Percentiles rank a stretch among this genome's conserved stretches.
phyloP scores from a whole-genome alignment of 2,888 invertebrate genomes.

The Leucania comma region DNA sequence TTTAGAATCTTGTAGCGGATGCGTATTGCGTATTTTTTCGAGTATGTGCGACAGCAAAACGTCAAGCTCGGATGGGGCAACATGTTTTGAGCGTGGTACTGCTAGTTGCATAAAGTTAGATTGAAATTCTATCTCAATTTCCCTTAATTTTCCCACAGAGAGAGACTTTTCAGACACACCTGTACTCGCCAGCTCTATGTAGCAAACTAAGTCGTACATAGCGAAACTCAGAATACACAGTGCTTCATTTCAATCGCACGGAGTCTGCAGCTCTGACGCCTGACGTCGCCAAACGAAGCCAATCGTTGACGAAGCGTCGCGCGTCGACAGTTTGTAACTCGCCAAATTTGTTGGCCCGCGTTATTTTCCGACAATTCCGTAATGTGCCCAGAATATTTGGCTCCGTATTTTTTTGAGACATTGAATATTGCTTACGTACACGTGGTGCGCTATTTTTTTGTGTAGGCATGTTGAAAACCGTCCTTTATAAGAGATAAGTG shows the following conservation, averaged over 20 bases:
- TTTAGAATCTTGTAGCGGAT: too few relatives aligned
- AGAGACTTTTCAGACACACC: not conserved
- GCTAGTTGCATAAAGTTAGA: not conserved
- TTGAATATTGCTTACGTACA: slow-evolving; percentile 25
- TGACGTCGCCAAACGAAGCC: slow-evolving; percentile 78
- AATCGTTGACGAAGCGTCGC: slow-evolving; percentile 68
- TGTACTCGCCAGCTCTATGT: not conserved
- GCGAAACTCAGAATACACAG: slow-evolving; percentile 25
- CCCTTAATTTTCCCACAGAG: not conserved
- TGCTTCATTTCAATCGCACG: slow-evolving; percentile 51
- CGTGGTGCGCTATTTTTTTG: not conserved
- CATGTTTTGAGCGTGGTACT: too few relatives aligned
- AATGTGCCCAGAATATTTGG: slow-evolving; percentile 34
- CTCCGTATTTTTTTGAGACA: slow-evolving; percentile 27
- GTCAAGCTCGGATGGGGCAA: too few relatives aligned
- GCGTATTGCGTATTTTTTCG: too few relatives aligned
- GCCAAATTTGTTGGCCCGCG: slow-evolving; percentile 51
- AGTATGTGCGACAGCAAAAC: too few relatives aligned
- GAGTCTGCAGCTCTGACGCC: slow-evolving; percentile 66
- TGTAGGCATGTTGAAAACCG: not conserved
- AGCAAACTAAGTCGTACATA: slow-evolving; percentile 17
- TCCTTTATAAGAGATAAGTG: not conserved
- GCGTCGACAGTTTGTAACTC: slow-evolving; percentile 55
- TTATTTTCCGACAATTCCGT: slow-evolving; percentile 43
- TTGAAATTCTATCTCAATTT: not conserved